Conservation (phyloP, 2,113 vertebrate species). For the Cynoglossus semilaevis region DNA sequence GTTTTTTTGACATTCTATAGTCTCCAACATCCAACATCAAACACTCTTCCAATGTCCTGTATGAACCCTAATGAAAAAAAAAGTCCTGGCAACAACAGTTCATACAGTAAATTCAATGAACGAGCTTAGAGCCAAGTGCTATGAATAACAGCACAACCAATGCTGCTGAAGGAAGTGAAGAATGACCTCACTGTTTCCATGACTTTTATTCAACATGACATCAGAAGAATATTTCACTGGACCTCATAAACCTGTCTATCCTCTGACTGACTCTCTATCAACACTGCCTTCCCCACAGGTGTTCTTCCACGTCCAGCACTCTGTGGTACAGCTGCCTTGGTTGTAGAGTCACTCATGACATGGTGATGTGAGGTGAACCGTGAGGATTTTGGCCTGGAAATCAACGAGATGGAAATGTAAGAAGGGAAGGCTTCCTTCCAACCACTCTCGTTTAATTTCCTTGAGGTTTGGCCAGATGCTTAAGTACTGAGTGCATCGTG, state of each 20-base stretch:
- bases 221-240: constrained; percentile 23
- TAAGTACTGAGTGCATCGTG: constrained; percentile 2
- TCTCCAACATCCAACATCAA: neutral
- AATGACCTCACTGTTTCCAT: constrained; percentile 56
- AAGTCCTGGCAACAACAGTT: constrained; percentile 28
- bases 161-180: constrained; percentile 18
- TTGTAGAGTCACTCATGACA: constrained; percentile 4
- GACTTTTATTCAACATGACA: constrained; percentile 40
- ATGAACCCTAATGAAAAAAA: constrained; percentile 30
- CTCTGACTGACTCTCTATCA: neutral
- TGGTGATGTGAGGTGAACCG: neutral
- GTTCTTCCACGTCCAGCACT: constrained; percentile 1
- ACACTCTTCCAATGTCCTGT: constrained; percentile 38
- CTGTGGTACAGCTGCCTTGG: neutral
- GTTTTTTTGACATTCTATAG: too few relatives aligned
- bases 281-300: constrained; percentile 31
- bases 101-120: constrained; percentile 23
- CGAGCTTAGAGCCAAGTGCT: constrained; percentile 7
- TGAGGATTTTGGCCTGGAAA: neutral
- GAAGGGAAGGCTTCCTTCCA: constrained; percentile 14
- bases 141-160: constrained; percentile 10
- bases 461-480: constrained; percentile 30
- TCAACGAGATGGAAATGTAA: constrained; percentile 7
- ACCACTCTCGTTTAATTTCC: constrained; percentile 6
- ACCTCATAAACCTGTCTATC: constrained; percentile 18